A percentile compares a stretch with the other conserved stretches of the same genome.
These are phyloP conservation scores for western clawed frog (Xenopus tropicalis) DNA, from an alignment of 2,113 vertebrate genomes.

Conservation along the genomic window DNA sequence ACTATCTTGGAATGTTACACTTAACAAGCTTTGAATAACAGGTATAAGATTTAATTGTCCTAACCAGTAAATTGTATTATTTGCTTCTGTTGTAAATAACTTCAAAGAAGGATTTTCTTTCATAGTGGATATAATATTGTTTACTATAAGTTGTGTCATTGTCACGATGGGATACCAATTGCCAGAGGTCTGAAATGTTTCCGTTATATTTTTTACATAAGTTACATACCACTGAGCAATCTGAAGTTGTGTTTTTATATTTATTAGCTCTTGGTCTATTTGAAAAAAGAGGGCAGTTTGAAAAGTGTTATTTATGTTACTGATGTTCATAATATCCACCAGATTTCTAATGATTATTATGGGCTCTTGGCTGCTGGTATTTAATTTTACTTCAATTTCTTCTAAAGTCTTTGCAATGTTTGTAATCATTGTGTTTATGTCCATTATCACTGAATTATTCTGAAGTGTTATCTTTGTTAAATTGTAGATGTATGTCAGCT, in stretches of 20 bases:
- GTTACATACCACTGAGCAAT: constrained; percentile 12
- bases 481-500: background rate
- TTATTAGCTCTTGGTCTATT: background rate
- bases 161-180: constrained; percentile 10
- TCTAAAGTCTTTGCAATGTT: constrained; percentile 13
- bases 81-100: background rate
- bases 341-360: background rate
- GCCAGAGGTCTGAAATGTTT: background rate
- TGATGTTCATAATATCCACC: background rate
- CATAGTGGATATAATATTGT: constrained; percentile 3
- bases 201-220: constrained; percentile 18
- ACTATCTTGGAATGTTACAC: background rate
- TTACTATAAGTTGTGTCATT: constrained; percentile 4
- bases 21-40: background rate
- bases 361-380: background rate
- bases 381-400: background rate
- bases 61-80: background rate
- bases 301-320: background rate
- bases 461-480: constrained; percentile 2
- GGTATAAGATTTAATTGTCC: constrained; percentile 1
- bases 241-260: constrained; percentile 25
- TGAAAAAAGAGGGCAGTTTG: background rate
- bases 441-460: background rate
- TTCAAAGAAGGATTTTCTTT: background rate
- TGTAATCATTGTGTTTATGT: constrained; percentile 1